These are phyloP conservation scores for Doryteuthis pealeii DNA, from an alignment of 1,140 invertebrate species.

Conservation along the genomic window DNA sequence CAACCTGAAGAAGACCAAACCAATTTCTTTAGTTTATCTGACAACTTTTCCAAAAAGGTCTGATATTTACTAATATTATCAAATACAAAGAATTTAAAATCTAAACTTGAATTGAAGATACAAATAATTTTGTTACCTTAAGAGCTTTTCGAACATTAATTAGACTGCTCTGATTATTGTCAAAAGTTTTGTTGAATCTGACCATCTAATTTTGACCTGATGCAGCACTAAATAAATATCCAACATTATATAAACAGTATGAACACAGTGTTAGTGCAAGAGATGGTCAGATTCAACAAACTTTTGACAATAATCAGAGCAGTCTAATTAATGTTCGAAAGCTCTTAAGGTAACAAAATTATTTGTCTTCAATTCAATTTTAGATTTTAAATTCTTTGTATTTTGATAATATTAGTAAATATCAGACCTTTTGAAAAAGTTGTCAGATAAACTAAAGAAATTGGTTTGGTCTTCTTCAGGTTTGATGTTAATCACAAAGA, in stretches of 20 bases:
- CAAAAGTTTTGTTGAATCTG: constrained; percentile 79
- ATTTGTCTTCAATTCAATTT: no score
- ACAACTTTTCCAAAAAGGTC: no score
- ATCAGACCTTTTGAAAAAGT: no score
- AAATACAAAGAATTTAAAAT: neutral
- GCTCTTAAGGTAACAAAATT: constrained; percentile 71
- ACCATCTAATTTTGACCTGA: constrained; percentile 76
- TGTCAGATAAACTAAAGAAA: no score
- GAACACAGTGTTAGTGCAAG: constrained; percentile 91
- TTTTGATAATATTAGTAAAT: constrained; percentile 3
- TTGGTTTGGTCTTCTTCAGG: no score
- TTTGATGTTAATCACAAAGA: no score
- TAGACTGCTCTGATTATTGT: constrained; percentile 71
- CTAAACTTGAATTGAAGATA: no score
- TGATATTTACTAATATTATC: constrained; percentile 3
- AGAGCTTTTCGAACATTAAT: constrained; percentile 78
- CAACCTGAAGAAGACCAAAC: no score
- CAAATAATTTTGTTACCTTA: constrained; percentile 64
- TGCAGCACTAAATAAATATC: constrained; percentile 68
- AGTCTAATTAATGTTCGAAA: constrained; percentile 74
- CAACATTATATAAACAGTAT: constrained; percentile 82
- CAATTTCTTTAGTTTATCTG: no score
- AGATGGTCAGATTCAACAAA: constrained; percentile 84
- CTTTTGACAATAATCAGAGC: constrained; percentile 72
- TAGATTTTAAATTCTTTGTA: neutral